These are phyloP conservation scores for Cochlearius cochlearius DNA, from an alignment of 2,113 vertebrate species.

Conservation along the genomic window DNA sequence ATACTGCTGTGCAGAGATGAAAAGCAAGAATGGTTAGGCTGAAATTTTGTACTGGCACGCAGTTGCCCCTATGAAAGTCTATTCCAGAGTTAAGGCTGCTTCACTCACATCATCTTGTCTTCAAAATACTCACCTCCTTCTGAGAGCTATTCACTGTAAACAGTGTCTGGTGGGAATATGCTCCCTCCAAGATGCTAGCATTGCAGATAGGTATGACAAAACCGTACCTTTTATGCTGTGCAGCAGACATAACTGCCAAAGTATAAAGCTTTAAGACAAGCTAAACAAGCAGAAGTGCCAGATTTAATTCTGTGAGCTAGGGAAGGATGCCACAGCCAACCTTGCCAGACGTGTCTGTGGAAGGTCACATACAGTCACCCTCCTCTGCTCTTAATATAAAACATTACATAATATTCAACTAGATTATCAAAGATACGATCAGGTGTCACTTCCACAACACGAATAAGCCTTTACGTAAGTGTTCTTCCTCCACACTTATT, in stretches of 20 bases:
- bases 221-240: not conserved
- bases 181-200: not conserved
- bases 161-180: not conserved
- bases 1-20: not conserved
- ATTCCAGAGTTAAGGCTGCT: not conserved
- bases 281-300: not conserved
- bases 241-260: not conserved
- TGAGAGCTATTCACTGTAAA: not conserved
- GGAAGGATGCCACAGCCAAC: not conserved
- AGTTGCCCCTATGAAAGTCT: not conserved
- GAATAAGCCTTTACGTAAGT: not conserved
- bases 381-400: not conserved
- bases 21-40: not conserved
- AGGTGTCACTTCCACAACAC: not conserved
- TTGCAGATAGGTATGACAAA: not conserved
- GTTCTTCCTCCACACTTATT: not conserved
- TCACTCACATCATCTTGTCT: not conserved
- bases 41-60: not conserved
- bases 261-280: not conserved
- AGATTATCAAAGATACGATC: not conserved
- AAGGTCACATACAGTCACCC: not conserved
- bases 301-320: not conserved
- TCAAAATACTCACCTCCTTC: not conserved
- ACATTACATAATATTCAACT: not conserved
- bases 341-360: not conserved